These are phyloP conservation scores for Trachelus tabidus DNA, from an alignment of 2,888 invertebrate genomes.

Conservation along the genomic window DNA sequence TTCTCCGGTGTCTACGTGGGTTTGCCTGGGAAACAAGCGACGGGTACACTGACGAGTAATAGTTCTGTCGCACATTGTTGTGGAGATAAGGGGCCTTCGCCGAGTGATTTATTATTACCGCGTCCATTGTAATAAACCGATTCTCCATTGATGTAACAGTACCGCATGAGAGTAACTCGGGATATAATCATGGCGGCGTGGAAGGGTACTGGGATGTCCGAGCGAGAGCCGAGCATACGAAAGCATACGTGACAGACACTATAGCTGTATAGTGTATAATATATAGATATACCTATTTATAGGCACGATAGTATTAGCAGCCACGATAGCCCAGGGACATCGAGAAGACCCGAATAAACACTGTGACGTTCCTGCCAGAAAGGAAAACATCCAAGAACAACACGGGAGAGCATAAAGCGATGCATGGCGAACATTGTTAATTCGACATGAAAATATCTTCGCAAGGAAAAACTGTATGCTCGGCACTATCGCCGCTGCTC, in stretches of 20 bases:
- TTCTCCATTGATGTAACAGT: slow-evolving; percentile 46
- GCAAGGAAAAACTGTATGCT: neutral
- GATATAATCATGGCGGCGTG: neutral
- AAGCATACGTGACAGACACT: neutral
- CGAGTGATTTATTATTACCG: slow-evolving; percentile 31
- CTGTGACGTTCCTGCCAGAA: neutral
- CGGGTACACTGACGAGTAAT: slow-evolving; percentile 37
- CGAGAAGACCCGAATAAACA: neutral
- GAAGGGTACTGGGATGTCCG: neutral
- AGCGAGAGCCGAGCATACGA: neutral
- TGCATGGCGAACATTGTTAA: neutral
- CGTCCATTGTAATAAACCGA: slow-evolving; percentile 47
- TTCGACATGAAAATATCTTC: neutral
- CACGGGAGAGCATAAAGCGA: neutral
- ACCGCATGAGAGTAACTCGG: slow-evolving; percentile 11
- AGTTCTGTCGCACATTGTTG: slow-evolving; percentile 37
- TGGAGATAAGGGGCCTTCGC: slow-evolving; percentile 17
- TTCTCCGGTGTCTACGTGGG: slow-evolving; percentile 24
- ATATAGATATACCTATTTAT: neutral
- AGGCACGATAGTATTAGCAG: neutral
- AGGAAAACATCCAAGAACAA: neutral
- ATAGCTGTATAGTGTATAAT: neutral
- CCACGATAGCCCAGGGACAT: neutral
- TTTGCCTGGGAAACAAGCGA: slow-evolving; percentile 17
- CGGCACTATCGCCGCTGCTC: neutral